Evolutionary conservation across 2,113 vertebrate species (phyloP).

Genomic region (Nerophis ophidion): DNA sequence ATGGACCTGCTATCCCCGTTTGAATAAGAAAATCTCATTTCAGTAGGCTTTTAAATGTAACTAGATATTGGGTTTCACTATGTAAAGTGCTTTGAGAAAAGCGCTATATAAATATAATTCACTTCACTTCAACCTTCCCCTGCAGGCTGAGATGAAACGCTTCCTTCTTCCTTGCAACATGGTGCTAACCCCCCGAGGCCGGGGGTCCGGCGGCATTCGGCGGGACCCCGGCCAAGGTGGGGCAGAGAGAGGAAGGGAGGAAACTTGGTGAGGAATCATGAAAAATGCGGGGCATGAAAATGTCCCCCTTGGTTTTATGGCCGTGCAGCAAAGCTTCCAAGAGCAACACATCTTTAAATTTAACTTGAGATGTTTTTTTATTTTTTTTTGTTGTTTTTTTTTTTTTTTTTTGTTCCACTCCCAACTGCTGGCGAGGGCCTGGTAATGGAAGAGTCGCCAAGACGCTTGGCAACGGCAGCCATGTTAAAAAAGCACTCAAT

Average conservation of each 20-base stretch:
- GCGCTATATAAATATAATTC: too few relatives aligned
- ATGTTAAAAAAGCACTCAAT: constrained; percentile 74
- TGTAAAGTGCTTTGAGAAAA: too few relatives aligned
- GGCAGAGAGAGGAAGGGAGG: constrained; percentile 77
- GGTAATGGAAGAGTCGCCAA: constrained; percentile 61
- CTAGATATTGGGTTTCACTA: too few relatives aligned
- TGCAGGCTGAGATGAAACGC: constrained; percentile 62
- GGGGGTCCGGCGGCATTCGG: constrained; percentile 67
- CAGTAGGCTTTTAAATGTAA: too few relatives aligned
- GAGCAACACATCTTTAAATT: constrained; percentile 82
- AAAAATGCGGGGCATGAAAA: constrained; percentile 83
- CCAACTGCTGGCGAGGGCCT: constrained; percentile 62
- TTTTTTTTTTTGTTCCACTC: constrained; percentile 54
- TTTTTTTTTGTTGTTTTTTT: constrained; percentile 38
- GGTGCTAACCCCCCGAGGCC: too few relatives aligned
- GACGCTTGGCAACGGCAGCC: constrained; percentile 72
- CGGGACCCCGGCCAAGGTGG: constrained; percentile 75
- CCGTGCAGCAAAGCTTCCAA: constrained; percentile 69
- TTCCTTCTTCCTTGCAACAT: constrained; percentile 41
- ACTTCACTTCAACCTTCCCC: constrained; percentile 61
- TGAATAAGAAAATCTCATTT: too few relatives aligned
- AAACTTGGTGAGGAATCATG: constrained; percentile 77
- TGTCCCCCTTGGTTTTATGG: constrained; percentile 81
- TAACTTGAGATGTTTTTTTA: constrained; percentile 74
- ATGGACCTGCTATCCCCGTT: too few relatives aligned